phyloP scores from a whole-genome alignment of 1,140 invertebrate genomes.

The Phortica variegata region DNA sequence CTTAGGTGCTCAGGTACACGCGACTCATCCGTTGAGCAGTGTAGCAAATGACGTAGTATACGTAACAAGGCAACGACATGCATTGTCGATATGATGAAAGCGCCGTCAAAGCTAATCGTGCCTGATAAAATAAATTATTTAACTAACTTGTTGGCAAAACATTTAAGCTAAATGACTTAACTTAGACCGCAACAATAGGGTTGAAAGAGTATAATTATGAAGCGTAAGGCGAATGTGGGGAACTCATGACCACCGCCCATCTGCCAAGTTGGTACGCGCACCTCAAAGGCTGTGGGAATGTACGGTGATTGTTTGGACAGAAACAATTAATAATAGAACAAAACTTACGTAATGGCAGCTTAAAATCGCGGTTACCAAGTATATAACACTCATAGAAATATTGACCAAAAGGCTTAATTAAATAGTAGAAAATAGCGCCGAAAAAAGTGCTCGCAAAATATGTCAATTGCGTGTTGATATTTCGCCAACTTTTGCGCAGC shows the following conservation, averaged over 20 bases:
- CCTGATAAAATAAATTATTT: constrained; percentile 17
- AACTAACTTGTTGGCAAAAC: too few species aligned
- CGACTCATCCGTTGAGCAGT: constrained; percentile 24
- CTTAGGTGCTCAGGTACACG: constrained; percentile 21
- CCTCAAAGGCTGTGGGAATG: constrained; percentile 36
- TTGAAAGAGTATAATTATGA: constrained; percentile 31
- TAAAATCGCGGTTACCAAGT: too few species aligned
- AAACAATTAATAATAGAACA: background rate
- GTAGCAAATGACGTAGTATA: constrained; percentile 27
- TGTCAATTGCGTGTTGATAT: constrained; percentile 36
- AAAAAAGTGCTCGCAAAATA: constrained; percentile 41
- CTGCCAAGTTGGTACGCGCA: constrained; percentile 28
- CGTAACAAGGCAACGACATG: constrained; percentile 33
- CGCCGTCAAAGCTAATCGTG: constrained; percentile 39
- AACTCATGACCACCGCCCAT: constrained; percentile 26
- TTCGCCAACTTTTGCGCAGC: constrained; percentile 22
- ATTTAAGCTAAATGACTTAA: background rate
- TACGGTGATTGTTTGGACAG: too few species aligned
- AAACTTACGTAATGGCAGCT: constrained; percentile 12
- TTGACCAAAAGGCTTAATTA: constrained; percentile 32
- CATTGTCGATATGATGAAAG: constrained; percentile 34
- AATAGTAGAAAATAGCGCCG: constrained; percentile 38
- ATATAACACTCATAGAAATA: constrained; percentile 38
- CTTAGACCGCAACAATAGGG: constrained; percentile 35
- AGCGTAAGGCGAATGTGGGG: constrained; percentile 32